Evolutionary conservation across 2,797 vertebrate species (phyloP).

Genomic region (Aratinga solstitialis): DNA sequence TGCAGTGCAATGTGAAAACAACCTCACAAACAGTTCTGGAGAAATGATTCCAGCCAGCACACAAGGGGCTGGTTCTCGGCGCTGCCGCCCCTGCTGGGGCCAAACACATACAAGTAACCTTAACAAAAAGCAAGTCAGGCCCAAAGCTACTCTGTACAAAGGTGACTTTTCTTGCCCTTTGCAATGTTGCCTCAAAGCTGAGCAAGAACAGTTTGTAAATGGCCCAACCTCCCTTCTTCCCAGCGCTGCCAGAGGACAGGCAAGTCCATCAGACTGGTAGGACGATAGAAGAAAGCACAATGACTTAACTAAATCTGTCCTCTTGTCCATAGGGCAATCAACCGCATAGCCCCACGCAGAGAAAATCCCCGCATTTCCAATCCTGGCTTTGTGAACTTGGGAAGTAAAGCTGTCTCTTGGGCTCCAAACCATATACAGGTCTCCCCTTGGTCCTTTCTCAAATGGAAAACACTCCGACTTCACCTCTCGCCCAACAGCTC

Average conservation of each 20-base stretch:
- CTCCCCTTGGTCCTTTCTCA: background rate
- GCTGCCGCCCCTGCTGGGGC: background rate
- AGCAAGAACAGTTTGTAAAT: background rate
- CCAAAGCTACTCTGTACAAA: conserved; percentile 50
- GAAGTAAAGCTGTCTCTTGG: background rate
- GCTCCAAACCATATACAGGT: background rate
- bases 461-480: background rate
- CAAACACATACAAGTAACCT: background rate
- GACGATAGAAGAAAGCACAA: background rate
- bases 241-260: background rate
- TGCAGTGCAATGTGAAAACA: background rate
- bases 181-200: background rate
- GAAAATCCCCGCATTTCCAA: background rate
- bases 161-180: conserved; percentile 1
- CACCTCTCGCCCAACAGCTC: background rate
- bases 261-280: background rate
- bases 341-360: fast-evolving
- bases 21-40: background rate
- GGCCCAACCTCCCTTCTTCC: background rate
- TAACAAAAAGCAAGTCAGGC: background rate
- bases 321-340: background rate
- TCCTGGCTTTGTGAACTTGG: fast-evolving
- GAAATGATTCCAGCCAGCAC: background rate
- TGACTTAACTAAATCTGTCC: background rate
- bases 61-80: background rate